Evolutionary conservation across 2,113 vertebrate species (phyloP), one percentile per base, ranked within the genome.

Genomic region (Syrrhaptes paradoxus): DNA sequence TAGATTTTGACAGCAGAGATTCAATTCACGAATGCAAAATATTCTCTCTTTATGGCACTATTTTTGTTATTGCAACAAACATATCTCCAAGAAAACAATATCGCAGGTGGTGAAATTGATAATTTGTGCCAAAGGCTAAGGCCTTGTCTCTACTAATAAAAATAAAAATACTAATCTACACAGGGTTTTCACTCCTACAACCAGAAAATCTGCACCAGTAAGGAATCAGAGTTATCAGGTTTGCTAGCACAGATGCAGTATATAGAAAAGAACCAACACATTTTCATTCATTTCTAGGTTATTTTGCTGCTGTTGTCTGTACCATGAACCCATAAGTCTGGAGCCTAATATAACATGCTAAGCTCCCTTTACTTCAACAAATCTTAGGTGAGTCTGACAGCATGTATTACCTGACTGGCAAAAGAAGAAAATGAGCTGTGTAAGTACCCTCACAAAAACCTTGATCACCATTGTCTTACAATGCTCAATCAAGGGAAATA

Each of bases 401-500:
- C 24, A 49, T 10, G 31, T 59, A 74, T 34, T 79, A 89, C 11
- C 45, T 59, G 51, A 67, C 25, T 25, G 22, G 34, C 31, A 72
- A 93, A 95, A 80, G 32, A 92, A 58, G 46, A 87, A 95, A 91
- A 93, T 32, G 2, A 67, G 48, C 75, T 52, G 34, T 18, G 0
- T 28, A 89, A 87, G 72, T n/a, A 66, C 25, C 5, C 32, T 87
- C 72, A 79, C 49, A 79, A 46, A 87, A 66, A 85, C 58, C 38
- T 67, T 46, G 11, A 85, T 85, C 81, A 54, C 17, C 38, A 71
- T 7, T 52, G 68, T 62, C 54, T 92, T 96, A 94, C 88, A 98
- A 93, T 89, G 89, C 86, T 96, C 91, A 97, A 51, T 74, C 92
- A 96, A 93, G 74, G 88, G 70, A 97, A 96, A 97, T 95, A 93